A percentile compares a stretch with the other conserved stretches of the same genome.
These are phyloP conservation scores for Unio delphinus DNA, from an alignment of 2,888 invertebrate genomes.

Conservation along the genomic window DNA sequence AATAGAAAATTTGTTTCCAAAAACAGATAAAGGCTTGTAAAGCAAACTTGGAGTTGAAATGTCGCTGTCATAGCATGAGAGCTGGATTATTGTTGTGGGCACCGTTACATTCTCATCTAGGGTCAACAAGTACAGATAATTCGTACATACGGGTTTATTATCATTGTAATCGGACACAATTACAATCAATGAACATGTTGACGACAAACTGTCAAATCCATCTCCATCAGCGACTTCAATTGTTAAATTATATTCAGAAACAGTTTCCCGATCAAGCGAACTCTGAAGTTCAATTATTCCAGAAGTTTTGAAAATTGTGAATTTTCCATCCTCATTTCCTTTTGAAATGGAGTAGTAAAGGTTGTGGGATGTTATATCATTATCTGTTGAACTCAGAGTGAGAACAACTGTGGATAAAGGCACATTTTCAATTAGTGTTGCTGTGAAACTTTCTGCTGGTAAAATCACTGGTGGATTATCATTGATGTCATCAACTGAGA, in stretches of 20 bases:
- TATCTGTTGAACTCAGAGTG: slow-evolving; percentile 43
- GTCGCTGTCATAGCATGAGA: slow-evolving; percentile 5
- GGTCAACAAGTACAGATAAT: slow-evolving; percentile 19
- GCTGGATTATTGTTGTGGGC: slow-evolving; percentile 26
- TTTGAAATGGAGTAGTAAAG: slow-evolving; percentile 42
- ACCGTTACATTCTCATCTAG: slow-evolving; percentile 21
- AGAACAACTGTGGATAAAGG: slow-evolving; percentile 35
- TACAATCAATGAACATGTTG: slow-evolving; percentile 42
- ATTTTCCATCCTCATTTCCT: slow-evolving; percentile 43
- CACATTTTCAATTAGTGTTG: slow-evolving; percentile 30
- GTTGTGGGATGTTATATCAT: slow-evolving; percentile 34
- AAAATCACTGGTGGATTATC: slow-evolving; percentile 50
- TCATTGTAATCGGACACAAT: slow-evolving; percentile 49
- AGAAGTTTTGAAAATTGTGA: slow-evolving; percentile 41
- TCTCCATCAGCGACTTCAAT: slow-evolving; percentile 45
- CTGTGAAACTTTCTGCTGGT: slow-evolving; percentile 29
- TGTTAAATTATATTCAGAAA: slow-evolving; percentile 33
- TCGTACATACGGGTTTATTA: slow-evolving; percentile 43
- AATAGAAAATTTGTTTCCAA: slow-evolving; percentile 21
- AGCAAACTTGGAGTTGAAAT: no score
- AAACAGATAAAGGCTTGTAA: no score
- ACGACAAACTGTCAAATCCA: slow-evolving; percentile 23
- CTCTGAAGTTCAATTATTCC: slow-evolving; percentile 40
- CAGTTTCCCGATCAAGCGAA: slow-evolving; percentile 41
- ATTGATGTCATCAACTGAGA: slow-evolving; percentile 49